Percentiles rank a stretch among this genome's conserved stretches.
Conservation (phyloP, 2,113 vertebrate genomes). For the Lucifuga dentata region DNA sequence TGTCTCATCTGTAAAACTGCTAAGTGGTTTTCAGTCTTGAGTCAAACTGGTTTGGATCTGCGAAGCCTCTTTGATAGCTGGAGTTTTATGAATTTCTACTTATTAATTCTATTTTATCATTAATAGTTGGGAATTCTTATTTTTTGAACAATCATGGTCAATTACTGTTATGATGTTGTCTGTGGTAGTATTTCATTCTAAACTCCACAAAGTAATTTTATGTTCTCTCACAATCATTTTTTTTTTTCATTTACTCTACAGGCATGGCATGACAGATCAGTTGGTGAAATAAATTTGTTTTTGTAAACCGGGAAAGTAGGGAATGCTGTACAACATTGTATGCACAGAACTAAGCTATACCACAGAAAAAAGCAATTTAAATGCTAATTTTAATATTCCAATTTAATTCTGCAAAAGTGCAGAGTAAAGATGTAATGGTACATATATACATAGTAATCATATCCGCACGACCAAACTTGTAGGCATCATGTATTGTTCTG, state of each 20-base stretch:
- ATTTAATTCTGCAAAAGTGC: neutral
- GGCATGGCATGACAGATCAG: neutral
- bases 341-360: neutral
- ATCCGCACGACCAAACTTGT: neutral
- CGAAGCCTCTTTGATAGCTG: neutral
- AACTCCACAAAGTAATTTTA: too few species aligned
- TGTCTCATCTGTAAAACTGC: conserved; percentile 24
- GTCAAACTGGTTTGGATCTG: conserved; percentile 3
- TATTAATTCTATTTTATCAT: neutral
- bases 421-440: neutral
- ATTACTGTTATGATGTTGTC: too few species aligned
- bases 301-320: neutral
- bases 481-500: conserved; percentile 1
- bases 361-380: neutral
- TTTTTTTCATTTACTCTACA: neutral
- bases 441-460: neutral
- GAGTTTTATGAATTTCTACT: conserved; percentile 4
- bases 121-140: too few species aligned
- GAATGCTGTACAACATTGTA: neutral
- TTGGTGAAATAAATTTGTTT: neutral
- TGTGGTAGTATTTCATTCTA: neutral
- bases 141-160: too few species aligned
- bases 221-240: too few species aligned
- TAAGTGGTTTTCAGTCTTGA: conserved; percentile 25
- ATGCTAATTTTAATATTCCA: neutral